Conservation (phyloP, 2,797 vertebrate genomes). For the Lophius americanus region DNA sequence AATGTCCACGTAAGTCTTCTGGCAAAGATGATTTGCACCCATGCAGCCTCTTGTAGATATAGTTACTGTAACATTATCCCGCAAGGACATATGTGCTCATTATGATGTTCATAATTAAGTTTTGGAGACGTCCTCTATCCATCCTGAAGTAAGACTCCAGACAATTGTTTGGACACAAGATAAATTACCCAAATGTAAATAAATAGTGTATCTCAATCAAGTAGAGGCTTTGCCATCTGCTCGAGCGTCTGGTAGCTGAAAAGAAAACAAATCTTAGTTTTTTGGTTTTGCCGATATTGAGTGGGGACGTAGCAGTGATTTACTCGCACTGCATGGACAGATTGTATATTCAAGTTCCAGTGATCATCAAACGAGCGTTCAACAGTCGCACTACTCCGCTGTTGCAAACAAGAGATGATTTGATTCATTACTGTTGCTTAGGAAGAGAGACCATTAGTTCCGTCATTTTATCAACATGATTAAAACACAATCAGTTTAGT, state of each 20-base stretch:
- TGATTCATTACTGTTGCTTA: conserved; percentile 40
- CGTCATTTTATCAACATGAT: conserved; percentile 50
- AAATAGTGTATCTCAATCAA: conserved; percentile 54
- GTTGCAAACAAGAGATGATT: conserved; percentile 23
- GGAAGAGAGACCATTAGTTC: conserved; percentile 44
- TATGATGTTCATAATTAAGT: conserved; percentile 17
- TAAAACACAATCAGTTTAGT: conserved; percentile 39
- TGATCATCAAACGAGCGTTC: conserved; percentile 57
- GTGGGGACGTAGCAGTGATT: conserved; percentile 35
- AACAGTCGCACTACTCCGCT: conserved; percentile 17
- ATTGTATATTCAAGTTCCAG: conserved; percentile 54
- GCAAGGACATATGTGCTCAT: conserved; percentile 11
- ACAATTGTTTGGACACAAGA: conserved; percentile 41
- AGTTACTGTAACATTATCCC: background rate
- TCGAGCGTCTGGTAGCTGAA: conserved; percentile 45
- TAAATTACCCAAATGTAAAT: conserved; percentile 53
- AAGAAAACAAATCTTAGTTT: conserved; percentile 36
- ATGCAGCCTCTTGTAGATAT: background rate
- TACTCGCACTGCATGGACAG: conserved; percentile 42
- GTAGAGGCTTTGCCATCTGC: conserved; percentile 57
- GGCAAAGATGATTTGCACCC: background rate
- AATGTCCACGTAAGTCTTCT: conserved; percentile 92
- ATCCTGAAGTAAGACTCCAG: conserved; percentile 39
- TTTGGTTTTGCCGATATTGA: conserved; percentile 14
- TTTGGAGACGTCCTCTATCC: conserved; percentile 35